Base-by-base conservation (phyloP, 2,888 invertebrate species). In the Ectemnius continuus region DNA sequence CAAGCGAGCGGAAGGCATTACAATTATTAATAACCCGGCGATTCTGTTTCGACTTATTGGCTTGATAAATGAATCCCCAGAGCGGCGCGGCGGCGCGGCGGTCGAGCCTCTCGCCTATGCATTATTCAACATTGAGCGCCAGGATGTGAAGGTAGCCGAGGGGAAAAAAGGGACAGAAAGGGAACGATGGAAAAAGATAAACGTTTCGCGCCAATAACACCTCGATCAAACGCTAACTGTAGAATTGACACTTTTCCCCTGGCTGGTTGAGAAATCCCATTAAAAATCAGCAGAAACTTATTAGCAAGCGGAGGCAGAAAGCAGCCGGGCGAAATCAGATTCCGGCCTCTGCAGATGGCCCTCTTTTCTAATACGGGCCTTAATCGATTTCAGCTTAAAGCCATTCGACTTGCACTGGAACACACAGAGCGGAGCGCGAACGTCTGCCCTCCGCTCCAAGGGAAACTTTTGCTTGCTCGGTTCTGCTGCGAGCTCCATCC, bases 41-140 rank as follows among this genome's bases (percentile, higher is more conserved):
- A 70, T 63, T 61, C 56, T 58, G 71, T 73, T 76, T 75, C 65
- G 70, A 75, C 64, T 75, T 75, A 76, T 75, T 68, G 75, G 57
- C 48, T 76, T 65, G 76, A 76, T 75, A 75, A 75, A 76, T 84
- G 82, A 86, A 85, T 84, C 83, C 84, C 83, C 77, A 79, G 76
- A 77, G 78, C 70, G 36, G 36, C 36, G n/a, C n/a, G 2, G 28
- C 28, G 28, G 28, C 28, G 28, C 28, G 36, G 36, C 8, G 75
- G 48, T 14, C 57, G 67, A 67, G 79, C 81, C 82, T 81, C 78
- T 81, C 79, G 80, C 71, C 73, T 75, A 83, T 86, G 83, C 79
- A 85, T 86, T 86, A 86, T 86, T 86, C 86, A 85, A 78, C 75
- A 65, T 76, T 75, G 70, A 70, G 62, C 70, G 57, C 59, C 48